Evolutionary conservation across 2,797 vertebrate genomes (phyloP), one percentile per base, ranked within the genome.

Genomic region (Cyprinodon diabolis): DNA sequence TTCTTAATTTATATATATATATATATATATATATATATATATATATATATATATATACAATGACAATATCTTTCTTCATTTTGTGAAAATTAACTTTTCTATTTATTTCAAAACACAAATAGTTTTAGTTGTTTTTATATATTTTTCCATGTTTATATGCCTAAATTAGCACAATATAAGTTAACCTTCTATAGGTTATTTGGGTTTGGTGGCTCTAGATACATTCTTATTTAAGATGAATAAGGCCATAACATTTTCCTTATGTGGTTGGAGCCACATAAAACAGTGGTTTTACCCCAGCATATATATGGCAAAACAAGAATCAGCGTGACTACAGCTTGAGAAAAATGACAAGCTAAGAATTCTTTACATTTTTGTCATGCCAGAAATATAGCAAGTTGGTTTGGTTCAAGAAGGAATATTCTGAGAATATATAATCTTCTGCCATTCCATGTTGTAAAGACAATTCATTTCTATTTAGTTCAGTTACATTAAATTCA

Each of bases 351-450:
- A 60, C 30, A 60, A 60, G 30, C 15, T 60, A 25, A 60, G 30
- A 62, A 40, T 62, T 40, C 13, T 40, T 62, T 62, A 62, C 58
- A 62, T 62, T 62, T 11, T 21, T 62, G 15, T 62, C 58, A 62
- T 62, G 58, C 58, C 58, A 62, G 35, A 15, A 19, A 51, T 15
- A 62, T 9, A 62, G 17, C 35, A 37, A 11, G 35, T 62, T 40
- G 58, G 58, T 40, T 62, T 62, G 58, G 58, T 21, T 62, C 15
- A 21, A 17, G 58, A 40, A 10, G 58, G 37, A 62, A 62, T 19
- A 19, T 21, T 19, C 19, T 4, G 35, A 17, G 4, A 62, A 62
- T 19, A 15, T 40, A 11, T 30, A 30, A 62, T 37, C 58, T 19
- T 62, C 35, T 62, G 58, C 30, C 7, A 15, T 62, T 15, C 37